phyloP scores from a whole-genome alignment of 2,797 vertebrate genomes.

The Channallabes apus region DNA sequence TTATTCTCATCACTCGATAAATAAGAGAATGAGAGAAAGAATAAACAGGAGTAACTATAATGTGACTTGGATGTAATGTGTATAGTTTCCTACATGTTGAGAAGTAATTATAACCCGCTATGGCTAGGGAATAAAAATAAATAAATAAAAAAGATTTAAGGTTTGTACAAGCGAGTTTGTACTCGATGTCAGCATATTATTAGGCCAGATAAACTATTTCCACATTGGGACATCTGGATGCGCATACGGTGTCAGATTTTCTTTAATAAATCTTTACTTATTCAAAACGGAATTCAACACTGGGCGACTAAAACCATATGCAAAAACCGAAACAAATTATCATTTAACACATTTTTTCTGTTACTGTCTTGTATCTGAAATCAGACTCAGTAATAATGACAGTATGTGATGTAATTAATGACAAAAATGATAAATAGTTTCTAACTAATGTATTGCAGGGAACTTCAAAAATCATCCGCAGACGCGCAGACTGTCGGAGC shows the following conservation, averaged over 20 bases:
- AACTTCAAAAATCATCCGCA: constrained; percentile 3
- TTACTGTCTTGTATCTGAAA: background rate
- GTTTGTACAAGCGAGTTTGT: constrained; percentile 16
- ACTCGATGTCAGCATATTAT: constrained; percentile 43
- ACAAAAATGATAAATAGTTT: constrained; percentile 17
- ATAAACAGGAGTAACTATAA: background rate
- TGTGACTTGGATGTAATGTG: background rate
- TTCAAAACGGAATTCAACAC: constrained; percentile 20
- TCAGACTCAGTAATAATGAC: constrained; percentile 1
- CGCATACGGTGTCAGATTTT: constrained; percentile 10
- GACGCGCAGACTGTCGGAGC: background rate
- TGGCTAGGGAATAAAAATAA: constrained; percentile 18
- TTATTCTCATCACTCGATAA: background rate
- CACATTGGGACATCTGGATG: constrained; percentile 31
- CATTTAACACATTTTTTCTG: constrained; percentile 7
- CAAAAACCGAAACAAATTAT: constrained; percentile 4
- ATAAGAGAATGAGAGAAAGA: background rate
- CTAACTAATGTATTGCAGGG: background rate
- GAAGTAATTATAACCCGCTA: background rate
- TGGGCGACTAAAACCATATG: constrained; percentile 20
- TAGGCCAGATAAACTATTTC: constrained; percentile 40
- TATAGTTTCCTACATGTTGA: constrained; percentile 20
- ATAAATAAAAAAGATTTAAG: background rate
- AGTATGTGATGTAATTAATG: constrained; percentile 13
- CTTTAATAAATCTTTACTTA: constrained; percentile 37